Evolutionary conservation across 2,113 vertebrate genomes (phyloP), one percentile per base, ranked within the genome.

Genomic region (Ranitomeya variabilis): DNA sequence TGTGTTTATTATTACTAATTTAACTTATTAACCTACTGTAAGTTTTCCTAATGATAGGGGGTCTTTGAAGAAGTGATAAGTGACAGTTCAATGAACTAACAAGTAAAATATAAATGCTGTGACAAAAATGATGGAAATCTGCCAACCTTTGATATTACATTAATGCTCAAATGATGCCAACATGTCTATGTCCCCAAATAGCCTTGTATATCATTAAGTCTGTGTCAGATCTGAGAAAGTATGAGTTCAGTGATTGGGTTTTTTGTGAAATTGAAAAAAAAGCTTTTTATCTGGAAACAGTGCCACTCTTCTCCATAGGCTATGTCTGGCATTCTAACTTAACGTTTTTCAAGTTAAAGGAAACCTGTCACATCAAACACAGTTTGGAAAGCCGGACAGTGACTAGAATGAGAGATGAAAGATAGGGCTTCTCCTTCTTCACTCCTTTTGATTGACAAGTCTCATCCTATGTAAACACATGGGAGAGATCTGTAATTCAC

Each of bases 121-220:
- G 54, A 23, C 11, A 80, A 55, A 80, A 57, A 23, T 55, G 77
- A 57, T 80, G 77, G 77, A n/a, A 80, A 26, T n/a, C n/a, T 57
- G 77, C 51, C 77, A 80, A 80, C 54, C 52, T 55, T 16, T 80
- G 13, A 80, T 57, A 80, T 54, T 21, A 79, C 19, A 55, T 57
- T 80, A 12, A 78, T 31, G 26, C 37, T 54, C 54, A 80, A 55
- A 80, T 15, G 52, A 54, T n/a, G 23, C 77, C 21, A 80, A 57
- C 3, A 80, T 55, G 77, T 80, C 77, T 80, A 14, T 80, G 77
- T 57, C 77, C 77, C 54, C 12, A 80, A 54, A 57, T 80, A 80
- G 54, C 77, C 10, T 74, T 37, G 6, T 55, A 15, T 2, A 55
- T 79, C 52, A 77, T 51, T 77, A 51, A 54, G 16, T 77, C 74